phyloP scores from a whole-genome alignment of 2,113 vertebrate genomes.

The Eptatretus burgeri region DNA sequence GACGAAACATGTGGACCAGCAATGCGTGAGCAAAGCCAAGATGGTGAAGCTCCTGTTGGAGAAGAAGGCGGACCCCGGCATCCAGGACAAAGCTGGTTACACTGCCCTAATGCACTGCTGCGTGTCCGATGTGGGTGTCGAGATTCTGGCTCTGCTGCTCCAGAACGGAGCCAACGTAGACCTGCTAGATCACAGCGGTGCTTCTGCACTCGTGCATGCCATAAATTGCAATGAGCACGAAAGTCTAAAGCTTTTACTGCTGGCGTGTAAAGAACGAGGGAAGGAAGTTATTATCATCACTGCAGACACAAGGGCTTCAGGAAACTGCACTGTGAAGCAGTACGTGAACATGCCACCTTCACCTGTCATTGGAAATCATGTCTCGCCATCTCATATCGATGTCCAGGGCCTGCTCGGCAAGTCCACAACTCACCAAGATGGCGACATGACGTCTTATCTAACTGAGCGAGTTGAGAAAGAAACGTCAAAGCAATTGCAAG shows the following conservation, averaged over 20 bases:
- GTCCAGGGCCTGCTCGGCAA: neutral
- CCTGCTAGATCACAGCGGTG: constrained; percentile 39
- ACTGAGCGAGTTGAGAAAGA: neutral
- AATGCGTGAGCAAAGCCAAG: constrained; percentile 38
- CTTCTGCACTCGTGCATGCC: constrained; percentile 41
- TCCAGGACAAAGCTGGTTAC: constrained; percentile 47
- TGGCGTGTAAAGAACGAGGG: constrained; percentile 50
- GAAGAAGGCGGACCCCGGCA: constrained; percentile 51
- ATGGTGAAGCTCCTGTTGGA: constrained; percentile 53
- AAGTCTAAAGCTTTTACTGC: constrained; percentile 31
- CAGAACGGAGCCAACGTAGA: constrained; percentile 44
- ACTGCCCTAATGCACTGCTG: constrained; percentile 54
- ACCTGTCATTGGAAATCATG: constrained; percentile 18
- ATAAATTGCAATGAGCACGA: constrained; percentile 39
- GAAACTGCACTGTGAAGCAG: constrained; percentile 38
- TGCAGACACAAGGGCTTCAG: constrained; percentile 33
- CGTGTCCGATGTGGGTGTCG: constrained; percentile 26
- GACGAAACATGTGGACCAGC: constrained; percentile 38
- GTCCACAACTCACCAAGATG: neutral
- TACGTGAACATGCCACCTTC: constrained; percentile 41
- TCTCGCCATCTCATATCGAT: neutral
- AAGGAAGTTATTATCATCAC: constrained; percentile 74
- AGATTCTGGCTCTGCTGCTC: constrained; percentile 39
- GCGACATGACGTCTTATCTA: neutral
- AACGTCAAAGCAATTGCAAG: neutral